Evolutionary conservation across 2,113 vertebrate species (phyloP).

Genomic region (Pseudopipra pipra): DNA sequence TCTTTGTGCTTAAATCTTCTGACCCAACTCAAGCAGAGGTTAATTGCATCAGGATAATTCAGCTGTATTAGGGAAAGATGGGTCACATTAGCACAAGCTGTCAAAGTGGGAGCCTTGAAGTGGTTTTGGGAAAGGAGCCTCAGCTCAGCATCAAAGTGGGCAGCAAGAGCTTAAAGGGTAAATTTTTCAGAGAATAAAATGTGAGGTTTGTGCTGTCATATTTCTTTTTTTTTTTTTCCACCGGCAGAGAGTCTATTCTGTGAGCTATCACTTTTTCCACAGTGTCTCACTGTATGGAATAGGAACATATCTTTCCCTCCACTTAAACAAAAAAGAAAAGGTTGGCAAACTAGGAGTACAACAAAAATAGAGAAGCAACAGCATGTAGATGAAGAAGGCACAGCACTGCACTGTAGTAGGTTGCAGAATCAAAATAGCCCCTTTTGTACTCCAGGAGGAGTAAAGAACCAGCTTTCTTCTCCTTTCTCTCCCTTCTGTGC

Average conservation of each 20-base stretch:
- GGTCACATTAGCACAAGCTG: background rate
- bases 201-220: background rate
- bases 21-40: fast-evolving
- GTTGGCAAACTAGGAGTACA: background rate
- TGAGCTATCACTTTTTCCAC: background rate
- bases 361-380: background rate
- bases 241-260: background rate
- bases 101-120: background rate
- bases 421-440: background rate
- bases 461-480: background rate
- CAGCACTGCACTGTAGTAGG: background rate
- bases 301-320: background rate
- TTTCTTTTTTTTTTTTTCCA: background rate
- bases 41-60: background rate
- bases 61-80: background rate
- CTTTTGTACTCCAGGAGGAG: background rate
- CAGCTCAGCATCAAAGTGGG: background rate
- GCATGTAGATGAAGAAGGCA: background rate
- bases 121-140: background rate
- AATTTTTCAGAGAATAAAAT: background rate
- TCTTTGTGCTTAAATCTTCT: background rate
- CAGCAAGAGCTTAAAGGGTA: background rate
- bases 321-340: background rate
- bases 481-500: background rate
- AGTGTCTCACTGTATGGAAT: background rate